Evolutionary conservation across 1,140 invertebrate genomes (phyloP).

Genomic region (Drosophila baimaii): DNA sequence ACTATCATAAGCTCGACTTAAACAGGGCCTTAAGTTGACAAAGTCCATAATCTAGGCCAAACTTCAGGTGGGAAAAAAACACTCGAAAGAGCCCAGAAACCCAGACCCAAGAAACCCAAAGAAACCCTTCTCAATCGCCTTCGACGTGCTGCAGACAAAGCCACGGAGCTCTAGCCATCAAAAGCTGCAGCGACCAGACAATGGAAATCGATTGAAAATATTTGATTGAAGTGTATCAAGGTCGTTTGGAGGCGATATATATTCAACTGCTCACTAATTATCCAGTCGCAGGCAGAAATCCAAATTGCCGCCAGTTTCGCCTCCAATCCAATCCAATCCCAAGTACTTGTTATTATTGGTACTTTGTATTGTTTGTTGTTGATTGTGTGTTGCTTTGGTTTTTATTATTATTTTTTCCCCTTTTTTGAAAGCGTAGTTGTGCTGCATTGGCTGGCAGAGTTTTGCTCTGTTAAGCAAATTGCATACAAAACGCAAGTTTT

Average conservation of each 20-base stretch:
- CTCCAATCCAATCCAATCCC: slow-evolving; percentile 42
- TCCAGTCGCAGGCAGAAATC: slow-evolving; percentile 39
- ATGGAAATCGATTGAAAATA: slow-evolving; percentile 75
- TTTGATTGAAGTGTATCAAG: slow-evolving; percentile 82
- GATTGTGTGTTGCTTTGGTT: slow-evolving; percentile 7
- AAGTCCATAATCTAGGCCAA: slow-evolving; percentile 41
- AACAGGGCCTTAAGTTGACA: slow-evolving; percentile 40
- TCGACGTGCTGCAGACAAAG: slow-evolving; percentile 63
- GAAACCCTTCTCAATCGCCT: slow-evolving; percentile 32
- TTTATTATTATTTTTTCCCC: slow-evolving; percentile 43
- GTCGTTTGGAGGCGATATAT: slow-evolving; percentile 57
- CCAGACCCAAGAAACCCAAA: neutral
- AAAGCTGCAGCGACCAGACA: slow-evolving; percentile 53
- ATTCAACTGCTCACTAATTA: slow-evolving; percentile 62
- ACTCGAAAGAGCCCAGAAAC: slow-evolving; percentile 7
- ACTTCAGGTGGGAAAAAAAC: slow-evolving; percentile 23
- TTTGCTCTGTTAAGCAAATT: slow-evolving; percentile 82
- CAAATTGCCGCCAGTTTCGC: slow-evolving; percentile 65
- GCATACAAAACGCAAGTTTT: slow-evolving; percentile 82
- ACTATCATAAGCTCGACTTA: slow-evolving; percentile 26
- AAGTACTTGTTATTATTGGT: slow-evolving; percentile 71
- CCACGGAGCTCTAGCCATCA: slow-evolving; percentile 49
- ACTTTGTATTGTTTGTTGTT: slow-evolving; percentile 39
- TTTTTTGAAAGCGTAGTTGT: slow-evolving; percentile 56
- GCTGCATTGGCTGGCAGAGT: slow-evolving; percentile 40